phyloP scores from a whole-genome alignment of 2,113 vertebrate species.

The Prolemur simus region DNA sequence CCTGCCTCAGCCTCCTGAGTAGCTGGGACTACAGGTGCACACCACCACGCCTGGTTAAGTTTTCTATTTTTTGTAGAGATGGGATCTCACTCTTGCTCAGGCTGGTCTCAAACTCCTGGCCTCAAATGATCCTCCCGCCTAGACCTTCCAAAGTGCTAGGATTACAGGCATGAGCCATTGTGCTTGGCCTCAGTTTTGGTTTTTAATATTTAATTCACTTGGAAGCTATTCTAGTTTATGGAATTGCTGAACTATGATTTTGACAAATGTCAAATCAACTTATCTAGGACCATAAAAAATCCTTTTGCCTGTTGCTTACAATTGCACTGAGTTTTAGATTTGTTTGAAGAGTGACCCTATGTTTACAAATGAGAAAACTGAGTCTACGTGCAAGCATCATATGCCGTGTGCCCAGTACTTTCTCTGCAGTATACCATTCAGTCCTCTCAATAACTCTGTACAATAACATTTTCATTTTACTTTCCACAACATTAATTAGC shows the following conservation, averaged over 20 bases:
- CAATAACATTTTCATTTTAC: background rate
- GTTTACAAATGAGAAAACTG: background rate
- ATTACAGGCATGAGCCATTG: too few species aligned
- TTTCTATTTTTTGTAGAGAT: too few species aligned
- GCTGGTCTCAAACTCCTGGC: too few species aligned
- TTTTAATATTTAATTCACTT: background rate
- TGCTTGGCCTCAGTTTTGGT: background rate
- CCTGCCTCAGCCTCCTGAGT: too few species aligned
- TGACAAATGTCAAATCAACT: slow-evolving; percentile 37
- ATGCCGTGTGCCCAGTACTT: background rate
- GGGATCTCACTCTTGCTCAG: too few species aligned
- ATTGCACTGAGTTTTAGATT: background rate
- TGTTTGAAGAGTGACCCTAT: background rate
- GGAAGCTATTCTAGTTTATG: background rate
- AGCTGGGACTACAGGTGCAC: too few species aligned
- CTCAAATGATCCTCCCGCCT: too few species aligned
- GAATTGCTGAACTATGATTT: background rate
- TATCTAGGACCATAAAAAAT: background rate
- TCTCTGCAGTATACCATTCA: background rate
- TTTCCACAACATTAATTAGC: background rate
- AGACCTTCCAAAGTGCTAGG: too few species aligned
- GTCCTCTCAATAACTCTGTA: background rate
- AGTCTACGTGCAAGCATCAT: background rate
- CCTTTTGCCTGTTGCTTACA: background rate
- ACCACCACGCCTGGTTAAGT: too few species aligned